These are phyloP conservation scores for Xiphophorus couchianus DNA, from an alignment of 2,113 vertebrate species.

Conservation along the genomic window DNA sequence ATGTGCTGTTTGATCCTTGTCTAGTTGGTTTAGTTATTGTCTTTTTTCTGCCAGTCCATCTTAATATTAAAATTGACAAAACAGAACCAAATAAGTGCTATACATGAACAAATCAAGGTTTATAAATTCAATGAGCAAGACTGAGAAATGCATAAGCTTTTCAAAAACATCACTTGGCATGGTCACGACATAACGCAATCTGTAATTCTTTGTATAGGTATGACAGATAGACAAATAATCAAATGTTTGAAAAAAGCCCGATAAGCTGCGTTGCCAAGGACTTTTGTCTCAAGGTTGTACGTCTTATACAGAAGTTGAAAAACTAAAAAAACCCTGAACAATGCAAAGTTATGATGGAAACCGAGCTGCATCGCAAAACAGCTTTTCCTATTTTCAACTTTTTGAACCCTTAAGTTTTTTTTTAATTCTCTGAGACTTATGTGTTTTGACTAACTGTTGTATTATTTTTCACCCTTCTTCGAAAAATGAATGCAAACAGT, in stretches of 20 bases:
- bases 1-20: neutral
- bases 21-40: neutral
- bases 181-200: neutral
- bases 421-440: neutral
- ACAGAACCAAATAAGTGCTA: too few species aligned
- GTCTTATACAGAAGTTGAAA: neutral
- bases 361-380: too few species aligned
- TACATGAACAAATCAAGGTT: too few species aligned
- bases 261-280: neutral
- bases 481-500: slow-evolving; percentile 17
- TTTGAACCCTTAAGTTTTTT: neutral
- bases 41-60: too few species aligned
- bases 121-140: too few species aligned
- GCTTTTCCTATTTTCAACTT: neutral
- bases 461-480: neutral
- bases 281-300: neutral
- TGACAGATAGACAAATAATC: neutral
- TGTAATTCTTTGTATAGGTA: neutral
- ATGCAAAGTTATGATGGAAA: neutral
- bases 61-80: too few species aligned
- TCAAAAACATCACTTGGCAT: neutral
- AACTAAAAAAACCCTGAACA: neutral
- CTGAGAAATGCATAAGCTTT: too few species aligned
- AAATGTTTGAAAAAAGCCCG: neutral
- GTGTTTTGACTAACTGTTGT: neutral